Evolutionary conservation across 2,888 invertebrate species (phyloP).

Genomic region (Orthosia incerta): DNA sequence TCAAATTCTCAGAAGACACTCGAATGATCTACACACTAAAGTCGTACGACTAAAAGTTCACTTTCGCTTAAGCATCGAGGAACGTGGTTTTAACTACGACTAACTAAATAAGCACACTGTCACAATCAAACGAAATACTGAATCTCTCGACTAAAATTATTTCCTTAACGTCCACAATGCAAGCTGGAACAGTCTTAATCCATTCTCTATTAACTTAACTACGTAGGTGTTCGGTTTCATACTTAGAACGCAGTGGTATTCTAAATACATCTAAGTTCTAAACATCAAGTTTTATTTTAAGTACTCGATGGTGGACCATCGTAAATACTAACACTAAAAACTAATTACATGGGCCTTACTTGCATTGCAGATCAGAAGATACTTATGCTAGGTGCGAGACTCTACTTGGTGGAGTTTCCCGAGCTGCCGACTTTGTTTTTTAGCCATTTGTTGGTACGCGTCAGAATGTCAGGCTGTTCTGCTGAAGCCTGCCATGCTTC

Average conservation of each 20-base stretch:
- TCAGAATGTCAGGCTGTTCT: conserved; percentile 83
- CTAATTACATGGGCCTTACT: conserved; percentile 47
- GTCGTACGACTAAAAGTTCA: conserved; percentile 52
- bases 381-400: conserved; percentile 34
- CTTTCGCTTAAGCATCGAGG: conserved; percentile 55
- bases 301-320: conserved; percentile 41
- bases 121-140: conserved; percentile 79
- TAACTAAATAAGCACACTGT: conserved; percentile 64
- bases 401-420: conserved; percentile 80
- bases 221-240: conserved; percentile 27
- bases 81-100: conserved; percentile 63
- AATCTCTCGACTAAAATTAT: conserved; percentile 70
- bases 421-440: conserved; percentile 82
- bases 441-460: conserved; percentile 87
- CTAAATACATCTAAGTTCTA: conserved; percentile 15
- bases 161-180: conserved; percentile 59
- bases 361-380: conserved; percentile 50
- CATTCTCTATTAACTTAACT: conserved; percentile 42
- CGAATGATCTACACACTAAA: conserved; percentile 39
- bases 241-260: conserved; percentile 35
- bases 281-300: conserved; percentile 45
- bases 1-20: conserved; percentile 46
- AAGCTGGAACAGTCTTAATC: conserved; percentile 61
- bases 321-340: conserved; percentile 42
- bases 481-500: conserved; percentile 86